These are phyloP conservation scores for Hemichromis elongatus DNA, from an alignment of 2,113 vertebrate species.

Conservation along the genomic window DNA sequence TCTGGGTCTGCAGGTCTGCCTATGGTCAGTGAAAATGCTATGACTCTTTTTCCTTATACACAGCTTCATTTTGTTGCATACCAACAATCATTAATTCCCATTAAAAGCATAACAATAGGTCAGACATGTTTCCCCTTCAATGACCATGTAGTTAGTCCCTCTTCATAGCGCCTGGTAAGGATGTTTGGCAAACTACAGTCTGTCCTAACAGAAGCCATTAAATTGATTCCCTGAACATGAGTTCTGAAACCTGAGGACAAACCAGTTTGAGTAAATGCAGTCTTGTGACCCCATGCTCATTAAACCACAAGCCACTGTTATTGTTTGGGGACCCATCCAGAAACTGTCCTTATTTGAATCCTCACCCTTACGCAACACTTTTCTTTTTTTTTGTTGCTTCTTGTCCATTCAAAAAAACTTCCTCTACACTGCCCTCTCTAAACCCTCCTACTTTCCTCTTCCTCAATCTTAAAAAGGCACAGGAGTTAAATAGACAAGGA, in stretches of 20 bases:
- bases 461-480: not conserved
- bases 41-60: not conserved
- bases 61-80: not conserved
- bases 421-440: not conserved
- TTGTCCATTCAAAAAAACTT: not conserved
- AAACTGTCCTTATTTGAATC: constrained; percentile 30
- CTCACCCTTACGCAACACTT: constrained; percentile 4
- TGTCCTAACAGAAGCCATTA: not conserved
- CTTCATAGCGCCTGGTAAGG: not conserved
- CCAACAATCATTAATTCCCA: not conserved
- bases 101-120: not conserved
- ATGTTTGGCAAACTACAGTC: not conserved
- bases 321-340: constrained; percentile 3
- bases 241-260: constrained; percentile 14
- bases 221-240: not conserved
- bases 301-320: not conserved
- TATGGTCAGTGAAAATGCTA: not conserved
- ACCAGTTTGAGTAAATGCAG: not conserved
- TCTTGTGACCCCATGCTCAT: constrained; percentile 5
- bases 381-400: not conserved
- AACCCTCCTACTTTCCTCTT: not conserved
- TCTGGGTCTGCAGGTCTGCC: not conserved
- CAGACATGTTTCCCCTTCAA: not conserved
- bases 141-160: not conserved
- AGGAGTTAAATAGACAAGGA: constrained; percentile 3